Evolutionary conservation across 2,797 vertebrate genomes (phyloP), one percentile per base, ranked within the genome.

Genomic region (Myripristis murdjan): DNA sequence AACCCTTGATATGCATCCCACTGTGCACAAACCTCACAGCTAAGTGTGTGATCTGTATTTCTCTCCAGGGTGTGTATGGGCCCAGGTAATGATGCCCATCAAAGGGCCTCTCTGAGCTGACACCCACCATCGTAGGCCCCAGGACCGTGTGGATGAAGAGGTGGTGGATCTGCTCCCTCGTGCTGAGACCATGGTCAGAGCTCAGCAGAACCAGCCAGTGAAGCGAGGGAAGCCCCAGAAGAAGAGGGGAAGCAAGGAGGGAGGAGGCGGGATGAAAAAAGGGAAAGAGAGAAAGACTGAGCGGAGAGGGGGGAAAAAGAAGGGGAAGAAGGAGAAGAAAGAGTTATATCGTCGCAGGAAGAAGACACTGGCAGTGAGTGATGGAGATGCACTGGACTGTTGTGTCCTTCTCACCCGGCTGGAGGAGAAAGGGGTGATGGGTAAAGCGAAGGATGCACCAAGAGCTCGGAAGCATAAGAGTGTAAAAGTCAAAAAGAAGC

Each of bases 331-430:
- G 49, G 85, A 82, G 51, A 87, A 89, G 77, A 92, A 83, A 79
- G 89, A 85, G 60, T 77, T 71, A 9, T 82, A 83, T 64, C 71
- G 78, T 24, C 83, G 91, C 80, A 15, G 95, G 79, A 95, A 94
- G 64, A 95, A 95, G 75, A 90, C 92, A 0, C 90, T 94, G 18
- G 78, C 84, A 6, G 90, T 91, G 44, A 84, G 93, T 0, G 87
- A 89, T 44, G 94, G 94, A 53, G 95, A 94, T 62, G 93, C 96
- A 15, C 95, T 97, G 84, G 95, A 96, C 85, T 99, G 98, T 75
- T 95, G 97, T 28, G 98, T 99, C 71, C 89, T 98, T 61, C 95
- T 99, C 78, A 98, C 97, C 47, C 95, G 97, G 72, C 90, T 99
- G 75, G 97, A 98, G 76, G 96, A 96, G 73, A 93, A 89, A 80